Evolutionary conservation across 2,113 vertebrate genomes (phyloP), one percentile per base, ranked within the genome.

Genomic region (Melanocharis versteri): DNA sequence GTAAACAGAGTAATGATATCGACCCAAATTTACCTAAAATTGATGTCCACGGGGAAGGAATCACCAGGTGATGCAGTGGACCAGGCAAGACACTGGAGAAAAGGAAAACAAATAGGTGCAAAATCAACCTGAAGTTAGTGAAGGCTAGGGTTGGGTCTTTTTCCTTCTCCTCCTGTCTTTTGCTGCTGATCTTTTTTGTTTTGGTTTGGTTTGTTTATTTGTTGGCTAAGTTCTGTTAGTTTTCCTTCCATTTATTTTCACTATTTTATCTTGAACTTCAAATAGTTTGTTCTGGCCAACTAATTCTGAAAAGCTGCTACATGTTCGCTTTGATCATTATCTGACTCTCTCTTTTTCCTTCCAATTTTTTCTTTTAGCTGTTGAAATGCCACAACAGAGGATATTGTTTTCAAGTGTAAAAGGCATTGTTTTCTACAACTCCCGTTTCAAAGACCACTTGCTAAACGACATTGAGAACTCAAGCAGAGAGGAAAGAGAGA

Each of bases 401-500:
- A 86, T 81, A 56, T 70, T 86, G 75, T 70, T 95, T 92, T 90
- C 48, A 64, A 73, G 71, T n/a, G 44, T 66, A 91, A 91, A 94
- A 93, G 60, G n/a, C 66, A 91, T 69, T 94, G 85, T 90, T 94
- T 96, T 73, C 90, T 70, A 62, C 62, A 88, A 39, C 37, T 72
- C 39, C 45, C 2, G 1, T 90, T 95, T 94, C 82, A 93, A 96
- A 96, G 92, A 96, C 54, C 56, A 22, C 82, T 95, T 93, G 60
- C 68, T 70, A 80, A 88, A 86, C 0, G 1, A 75, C 56, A 45
- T 9, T 31, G 71, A 93, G 90, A 92, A 78, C 56, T 96, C 96
- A 94, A 96, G 88, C 90, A 90, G 90, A 93, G 91, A 95, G 56
- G 33, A 91, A 89, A 91, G 91, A 87, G 57, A 85, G 30, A 73